Evolutionary conservation across 2,113 vertebrate genomes (phyloP).

Genomic region (Microcebus griseorufus): DNA sequence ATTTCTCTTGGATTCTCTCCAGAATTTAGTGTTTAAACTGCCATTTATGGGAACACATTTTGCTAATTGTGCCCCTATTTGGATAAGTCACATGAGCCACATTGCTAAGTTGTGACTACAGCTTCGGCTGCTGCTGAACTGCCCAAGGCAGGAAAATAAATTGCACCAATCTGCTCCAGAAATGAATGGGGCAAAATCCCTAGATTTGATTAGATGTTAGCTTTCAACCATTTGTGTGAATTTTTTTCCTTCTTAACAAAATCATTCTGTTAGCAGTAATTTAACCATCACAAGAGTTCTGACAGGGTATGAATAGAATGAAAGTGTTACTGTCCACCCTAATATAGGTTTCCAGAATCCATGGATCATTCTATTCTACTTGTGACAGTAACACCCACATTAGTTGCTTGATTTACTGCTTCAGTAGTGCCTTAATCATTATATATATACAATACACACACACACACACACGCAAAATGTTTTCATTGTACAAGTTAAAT

Average conservation of each 20-base stretch:
- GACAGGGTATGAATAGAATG: conserved; percentile 25
- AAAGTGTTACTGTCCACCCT: conserved; percentile 7
- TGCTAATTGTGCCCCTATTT: conserved; percentile 80
- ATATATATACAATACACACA: neutral
- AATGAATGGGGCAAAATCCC: conserved; percentile 58
- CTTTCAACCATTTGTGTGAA: conserved; percentile 55
- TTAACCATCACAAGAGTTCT: neutral
- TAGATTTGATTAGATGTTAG: conserved; percentile 56
- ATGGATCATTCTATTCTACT: neutral
- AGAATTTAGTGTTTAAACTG: conserved; percentile 67
- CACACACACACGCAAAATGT: too few relatives aligned
- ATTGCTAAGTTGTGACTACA: conserved; percentile 68
- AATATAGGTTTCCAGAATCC: neutral
- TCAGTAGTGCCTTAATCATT: neutral
- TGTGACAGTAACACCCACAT: neutral
- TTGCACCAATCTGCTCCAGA: conserved; percentile 53
- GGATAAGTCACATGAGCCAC: conserved; percentile 68
- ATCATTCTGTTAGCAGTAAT: conserved; percentile 61
- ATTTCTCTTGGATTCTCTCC: conserved; percentile 73
- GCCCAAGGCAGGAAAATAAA: conserved; percentile 76
- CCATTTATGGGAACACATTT: conserved; percentile 78
- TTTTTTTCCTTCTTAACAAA: conserved; percentile 61
- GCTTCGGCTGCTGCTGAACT: conserved; percentile 64
- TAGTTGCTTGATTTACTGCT: conserved; percentile 13
- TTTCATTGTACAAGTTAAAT: neutral